Percentiles rank a stretch among this genome's conserved stretches.
Evolutionary conservation across 2,797 vertebrate species (phyloP).

Genomic region (Pangasius mekongensis): DNA sequence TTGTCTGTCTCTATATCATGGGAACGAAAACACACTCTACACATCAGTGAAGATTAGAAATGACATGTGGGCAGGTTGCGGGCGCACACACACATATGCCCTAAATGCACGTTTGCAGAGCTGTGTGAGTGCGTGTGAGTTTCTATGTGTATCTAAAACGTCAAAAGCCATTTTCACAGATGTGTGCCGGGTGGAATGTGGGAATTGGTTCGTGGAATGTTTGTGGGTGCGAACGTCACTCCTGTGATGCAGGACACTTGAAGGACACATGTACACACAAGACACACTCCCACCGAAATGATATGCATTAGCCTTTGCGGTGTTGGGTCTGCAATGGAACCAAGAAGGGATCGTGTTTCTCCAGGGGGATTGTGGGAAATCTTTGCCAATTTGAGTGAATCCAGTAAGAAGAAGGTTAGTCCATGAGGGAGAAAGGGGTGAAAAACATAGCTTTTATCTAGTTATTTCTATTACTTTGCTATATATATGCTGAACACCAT

Average conservation of each 20-base stretch:
- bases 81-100: neutral
- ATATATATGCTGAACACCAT: neutral
- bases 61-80: neutral
- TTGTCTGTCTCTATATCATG: neutral
- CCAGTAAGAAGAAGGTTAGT: neutral
- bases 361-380: constrained; percentile 5
- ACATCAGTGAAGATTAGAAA: constrained; percentile 6
- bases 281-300: neutral
- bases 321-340: neutral
- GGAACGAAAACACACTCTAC: constrained; percentile 21
- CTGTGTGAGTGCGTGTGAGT: neutral
- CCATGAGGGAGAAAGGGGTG: neutral
- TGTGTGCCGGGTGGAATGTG: neutral
- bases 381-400: constrained; percentile 11
- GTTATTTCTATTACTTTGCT: constrained; percentile 8
- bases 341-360: neutral
- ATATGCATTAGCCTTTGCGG: neutral
- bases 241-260: neutral
- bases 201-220: neutral
- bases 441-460: neutral
- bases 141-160: neutral
- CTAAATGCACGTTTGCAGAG: neutral
- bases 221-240: neutral
- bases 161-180: constrained; percentile 19
- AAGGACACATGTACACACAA: constrained; percentile 9